Base-by-base conservation (phyloP, 2,797 vertebrate genomes). In the Dendrocincla fuliginosa region DNA sequence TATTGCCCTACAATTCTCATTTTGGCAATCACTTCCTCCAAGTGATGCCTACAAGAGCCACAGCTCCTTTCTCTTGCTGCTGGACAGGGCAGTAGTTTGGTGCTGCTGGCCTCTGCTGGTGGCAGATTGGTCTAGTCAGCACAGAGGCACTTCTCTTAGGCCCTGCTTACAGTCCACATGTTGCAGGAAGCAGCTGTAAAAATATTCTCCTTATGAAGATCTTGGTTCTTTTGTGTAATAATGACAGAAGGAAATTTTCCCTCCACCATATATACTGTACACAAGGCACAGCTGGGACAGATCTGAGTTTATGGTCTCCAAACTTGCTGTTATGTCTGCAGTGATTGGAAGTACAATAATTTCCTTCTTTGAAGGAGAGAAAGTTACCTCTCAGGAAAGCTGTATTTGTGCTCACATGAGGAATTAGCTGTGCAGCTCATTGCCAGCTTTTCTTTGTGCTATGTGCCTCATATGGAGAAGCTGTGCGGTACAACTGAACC, bases 21-120 rank as follows among this genome's bases (percentile, higher is more conserved):
- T 64, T 30, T 27, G 50, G 8, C 39, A 73, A 9, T 4, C 3
- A 3, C 16, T 65, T 59, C 13, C 16, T 79, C 35, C 23, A 32
- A 27, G 5, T 3, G 7, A 10, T 17, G 16, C 8, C 50, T 25
- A 3, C 16, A 69, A 55, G 5, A 69, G 5, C 16, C 56, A 10
- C 30, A 64, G 11, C 15, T 74, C 22, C 37, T 70, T 46, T 15
- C 6, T 20, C 39, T 68, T 37, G 17, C 32, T 59, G 15, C 56
- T 4, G 7, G 15, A 3, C 11, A 27, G 53, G 76, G 25, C 37
- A 69, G 84, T 7, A 13, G 28, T 68, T 95, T 80, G 71, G 49
- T 46, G 37, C 82, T 89, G 17, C 69, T 95, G 94, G 76, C 69
- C 69, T 93, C 75, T 95, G 82, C 68, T 90, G 84, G 78, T 74